These are phyloP conservation scores for Acipenser ruthenus DNA, from an alignment of 2,797 vertebrate genomes.

Conservation along the genomic window DNA sequence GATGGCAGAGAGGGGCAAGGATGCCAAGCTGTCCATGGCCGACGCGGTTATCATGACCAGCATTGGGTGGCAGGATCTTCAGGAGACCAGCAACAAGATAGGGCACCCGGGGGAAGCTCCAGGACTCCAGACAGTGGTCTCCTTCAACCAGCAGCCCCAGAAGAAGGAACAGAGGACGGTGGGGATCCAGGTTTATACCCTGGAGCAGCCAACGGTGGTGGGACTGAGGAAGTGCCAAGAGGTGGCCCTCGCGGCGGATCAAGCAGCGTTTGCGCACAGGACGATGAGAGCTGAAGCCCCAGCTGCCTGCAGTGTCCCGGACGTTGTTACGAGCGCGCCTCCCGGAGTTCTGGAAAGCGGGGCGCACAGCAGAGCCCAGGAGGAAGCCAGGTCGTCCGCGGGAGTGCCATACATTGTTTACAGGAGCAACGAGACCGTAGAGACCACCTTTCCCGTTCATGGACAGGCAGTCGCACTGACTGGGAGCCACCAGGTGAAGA, in stretches of 20 bases:
- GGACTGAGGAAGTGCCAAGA: constrained; percentile 43
- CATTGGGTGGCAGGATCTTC: constrained; percentile 53
- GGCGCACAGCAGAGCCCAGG: neutral
- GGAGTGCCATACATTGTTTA: constrained; percentile 18
- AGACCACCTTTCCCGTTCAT: constrained; percentile 30
- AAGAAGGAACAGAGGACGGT: constrained; percentile 59
- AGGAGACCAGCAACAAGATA: constrained; percentile 17
- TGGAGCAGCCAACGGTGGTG: constrained; percentile 62
- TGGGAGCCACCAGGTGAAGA: constrained; percentile 1
- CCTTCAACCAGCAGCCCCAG: constrained; percentile 56
- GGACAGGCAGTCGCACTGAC: constrained; percentile 10
- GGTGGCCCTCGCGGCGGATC: constrained; percentile 15
- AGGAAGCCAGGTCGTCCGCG: constrained; percentile 14
- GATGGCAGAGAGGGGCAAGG: constrained; percentile 28
- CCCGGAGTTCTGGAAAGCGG: neutral
- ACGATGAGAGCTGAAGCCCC: constrained; percentile 30
- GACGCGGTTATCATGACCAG: constrained; percentile 58
- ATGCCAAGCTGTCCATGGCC: constrained; percentile 29
- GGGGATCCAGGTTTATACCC: constrained; percentile 69
- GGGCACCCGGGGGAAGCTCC: constrained; percentile 17
- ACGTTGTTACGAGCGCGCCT: neutral
- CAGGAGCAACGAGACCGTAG: constrained; percentile 40
- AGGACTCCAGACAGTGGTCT: constrained; percentile 56
- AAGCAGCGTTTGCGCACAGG: constrained; percentile 21
- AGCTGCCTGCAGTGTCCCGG: neutral